Base-by-base conservation (phyloP, 2,113 vertebrate species). In the Trogon surrucura region DNA sequence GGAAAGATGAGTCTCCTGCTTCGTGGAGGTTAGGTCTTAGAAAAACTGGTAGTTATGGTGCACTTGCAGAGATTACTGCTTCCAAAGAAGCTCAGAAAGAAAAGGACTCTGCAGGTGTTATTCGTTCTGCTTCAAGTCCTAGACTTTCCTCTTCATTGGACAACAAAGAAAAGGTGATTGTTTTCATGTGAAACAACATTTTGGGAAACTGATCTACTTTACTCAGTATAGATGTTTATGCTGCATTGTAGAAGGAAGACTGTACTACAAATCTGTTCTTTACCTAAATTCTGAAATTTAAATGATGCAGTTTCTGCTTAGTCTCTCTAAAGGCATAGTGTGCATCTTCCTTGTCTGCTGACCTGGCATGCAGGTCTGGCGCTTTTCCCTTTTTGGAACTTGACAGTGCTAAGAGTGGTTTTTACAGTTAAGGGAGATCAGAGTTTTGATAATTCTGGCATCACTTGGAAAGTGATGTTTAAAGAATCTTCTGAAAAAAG, bases 41-140 rank as follows among this genome's bases (percentile, higher is more conserved):
- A 84, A 99, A 99, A 97, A 99, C 99, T 10, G 99, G 99, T 96
- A 99, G 99, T 96, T 99, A 99, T 2, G 99, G 99, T 21, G 99
- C 99, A 2, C 98, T 99, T 83, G 99, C 99, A 5, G 99, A 99
- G 97, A 99, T 99, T 95, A 99, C 99, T 30, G 98, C 99, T 93
- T 98, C 99, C 79, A 99, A 99, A 98, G 99, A 99, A 96, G 98
- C 99, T 62, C 99, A 99, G 96, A 99, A 99, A 96, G 99, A 99
- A 93, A 99, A 99, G 95, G 99, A 99, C 89, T 98, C 97, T 13
- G 96, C 98, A 15, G 99, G 99, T 50, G 99, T 99, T 91, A 99
- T 99, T 98, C 99, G 99, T 69, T 99, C 99, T 4, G 99, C 99
- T 74, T 99, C 99, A 34, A 99, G 99, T 94, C 99, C 99, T 29